Base-by-base conservation (phyloP, 2,113 vertebrate genomes). In the Gasterosteus nipponicus region DNA sequence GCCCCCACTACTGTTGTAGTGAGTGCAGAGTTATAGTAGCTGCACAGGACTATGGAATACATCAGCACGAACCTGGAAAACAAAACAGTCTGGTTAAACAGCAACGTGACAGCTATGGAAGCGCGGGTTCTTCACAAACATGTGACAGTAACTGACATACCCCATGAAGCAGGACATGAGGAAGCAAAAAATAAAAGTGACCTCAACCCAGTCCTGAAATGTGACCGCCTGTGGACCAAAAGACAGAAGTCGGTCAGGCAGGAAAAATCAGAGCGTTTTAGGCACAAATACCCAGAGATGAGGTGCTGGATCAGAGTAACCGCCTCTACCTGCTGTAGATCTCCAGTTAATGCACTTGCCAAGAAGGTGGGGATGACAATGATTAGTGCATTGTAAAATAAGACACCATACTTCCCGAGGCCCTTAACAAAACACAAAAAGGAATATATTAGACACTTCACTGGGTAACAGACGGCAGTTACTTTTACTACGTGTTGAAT, bases 321-420 rank as follows among this genome's bases (percentile, higher is more conserved):
- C 26, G 39, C 1, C 6, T 18, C 11, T 87, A 98, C 97, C 94
- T 95, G 81, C 0, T 92, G 86, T 58, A 99, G 86, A 87, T 98
- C 97, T 84, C 96, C 96, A 15, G 95, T 96, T 71, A 82, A 95
- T 10, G 88, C 85, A 69, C 96, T 96, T 44, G 94, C 87, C 84
- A 96, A 47, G 16, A 94, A 4, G 22, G 96, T 96, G 11, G 97
- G 97, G 63, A 97, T 71, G 65, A 98, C 89, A 85, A 97, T 96
- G 84, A 98, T 94, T 65, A 94, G 91, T n/a, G 96, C 95, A 67
- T 98, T 98, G 92, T 99, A 98, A 90, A 96, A 98, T 83, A 99
- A 93, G 57, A 99, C 93, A 22, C 96, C 97, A 0, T 97, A 97
- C 88, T 96, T 97, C 42, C 97, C 97, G 33, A 98, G 79, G 61